Base-by-base conservation (phyloP, 2,113 vertebrate genomes). In the Triplophysa siluroides region DNA sequence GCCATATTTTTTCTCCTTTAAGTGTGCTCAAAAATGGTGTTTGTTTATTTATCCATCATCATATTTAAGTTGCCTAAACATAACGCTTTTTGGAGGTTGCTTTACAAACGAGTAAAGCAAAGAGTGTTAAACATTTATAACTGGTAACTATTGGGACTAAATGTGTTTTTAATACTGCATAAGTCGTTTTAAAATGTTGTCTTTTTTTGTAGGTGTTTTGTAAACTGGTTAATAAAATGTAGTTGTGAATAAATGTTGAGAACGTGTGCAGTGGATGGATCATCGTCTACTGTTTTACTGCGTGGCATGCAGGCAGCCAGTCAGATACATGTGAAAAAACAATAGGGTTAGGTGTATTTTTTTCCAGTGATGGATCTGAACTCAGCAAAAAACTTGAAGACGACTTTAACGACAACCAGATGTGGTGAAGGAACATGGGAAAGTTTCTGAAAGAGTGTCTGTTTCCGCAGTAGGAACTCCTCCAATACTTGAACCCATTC, bases 341-440 rank as follows among this genome's bases (percentile, higher is more conserved):
- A 38, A 21, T 38, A 63, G 50, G 14, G 54, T 64, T 26, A 69
- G 71, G 60, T 52, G 58, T 66, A 76, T 52, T 80, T 63, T 73
- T 60, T 62, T 79, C 68, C 74, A 61, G 45, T 76, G 75, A 85
- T 80, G 62, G 60, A 80, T 45, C n/a, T 29, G 52, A 54, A 72
- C 65, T 68, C 61, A 71, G 80, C 14, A 60, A 72, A 64, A 72
- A 82, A 84, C 78, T 68, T 64, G 4, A 29, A 77, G 56, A 69
- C 80, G 71, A 83, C 68, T 45, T 75, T 72, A 86, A 88, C 83
- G 80, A 80, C 71, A 76, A 90, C 86, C 91, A 92, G 89, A 91
- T 91, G 89, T 89, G 78, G 54, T 33, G 63, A 76, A 41, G n/a
- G 61, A 83, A 86, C 75, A 79, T 80, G 71, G 74, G 52, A 60